Conservation (phyloP, 2,888 invertebrate species). For the Hesperia comma region DNA sequence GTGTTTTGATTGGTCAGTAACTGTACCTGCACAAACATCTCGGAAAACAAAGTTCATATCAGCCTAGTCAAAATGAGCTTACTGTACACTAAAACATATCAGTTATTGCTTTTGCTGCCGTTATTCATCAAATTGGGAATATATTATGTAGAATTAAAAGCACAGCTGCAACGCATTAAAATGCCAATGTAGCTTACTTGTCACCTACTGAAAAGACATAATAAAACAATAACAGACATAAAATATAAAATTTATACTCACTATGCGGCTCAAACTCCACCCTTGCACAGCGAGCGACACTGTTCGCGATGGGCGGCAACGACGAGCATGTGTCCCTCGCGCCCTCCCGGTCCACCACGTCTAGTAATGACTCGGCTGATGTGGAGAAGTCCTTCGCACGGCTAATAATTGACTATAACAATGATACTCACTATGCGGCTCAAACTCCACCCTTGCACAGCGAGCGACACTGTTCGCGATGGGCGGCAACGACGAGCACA, state of each 20-base stretch:
- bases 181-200: too few relatives aligned
- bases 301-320: constrained; percentile 75
- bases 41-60: too few relatives aligned
- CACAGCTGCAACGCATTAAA: too few relatives aligned
- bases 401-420: constrained; percentile 36
- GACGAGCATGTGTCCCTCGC: constrained; percentile 78
- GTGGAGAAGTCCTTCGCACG: constrained; percentile 64
- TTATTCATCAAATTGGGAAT: too few relatives aligned
- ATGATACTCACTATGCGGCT: constrained; percentile 56
- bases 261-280: constrained; percentile 56
- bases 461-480: constrained; percentile 74
- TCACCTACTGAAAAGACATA: too few relatives aligned
- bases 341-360: constrained; percentile 56
- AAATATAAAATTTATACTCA: constrained; percentile 44
- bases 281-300: constrained; percentile 64
- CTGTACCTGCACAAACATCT: too few relatives aligned
- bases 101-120: too few relatives aligned
- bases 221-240: too few relatives aligned
- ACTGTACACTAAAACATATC: too few relatives aligned
- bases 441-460: constrained; percentile 52
- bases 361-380: constrained; percentile 59
- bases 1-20: too few relatives aligned
- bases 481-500: constrained; percentile 74
- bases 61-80: too few relatives aligned
- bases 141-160: too few relatives aligned